phyloP scores from a whole-genome alignment of 1,140 invertebrate genomes.

The Brevipalpus yothersi region DNA sequence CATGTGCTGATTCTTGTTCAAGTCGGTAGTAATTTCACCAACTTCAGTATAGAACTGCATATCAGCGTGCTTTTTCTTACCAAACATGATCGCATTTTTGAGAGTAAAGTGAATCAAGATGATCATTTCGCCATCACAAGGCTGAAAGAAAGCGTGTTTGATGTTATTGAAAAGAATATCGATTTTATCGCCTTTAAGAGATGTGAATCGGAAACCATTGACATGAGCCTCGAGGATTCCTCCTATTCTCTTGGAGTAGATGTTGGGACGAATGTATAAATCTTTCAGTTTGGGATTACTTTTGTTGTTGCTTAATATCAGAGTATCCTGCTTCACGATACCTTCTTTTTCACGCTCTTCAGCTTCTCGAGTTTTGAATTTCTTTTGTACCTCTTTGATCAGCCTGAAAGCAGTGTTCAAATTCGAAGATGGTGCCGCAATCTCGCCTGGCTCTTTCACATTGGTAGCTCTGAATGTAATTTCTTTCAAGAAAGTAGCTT shows the following conservation, averaged over 20 bases:
- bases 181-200: slow-evolving; percentile 91
- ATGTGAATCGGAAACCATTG: slow-evolving; percentile 92
- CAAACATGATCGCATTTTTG: slow-evolving; percentile 96
- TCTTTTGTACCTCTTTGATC: slow-evolving; percentile 98
- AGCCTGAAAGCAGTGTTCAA: slow-evolving; percentile 84
- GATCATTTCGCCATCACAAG: slow-evolving; percentile 98
- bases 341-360: slow-evolving; percentile 92
- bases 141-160: slow-evolving; percentile 97
- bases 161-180: slow-evolving; percentile 99
- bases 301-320: slow-evolving; percentile 84
- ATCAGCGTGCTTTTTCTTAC: slow-evolving; percentile 96
- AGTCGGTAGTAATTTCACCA: slow-evolving; percentile 95
- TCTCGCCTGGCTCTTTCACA: slow-evolving; percentile 87
- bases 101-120: slow-evolving; percentile 95
- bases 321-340: slow-evolving; percentile 90
- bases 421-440: slow-evolving; percentile 79
- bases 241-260: slow-evolving; percentile 79
- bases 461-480: slow-evolving; percentile 98
- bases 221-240: slow-evolving; percentile 68
- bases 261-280: slow-evolving; percentile 92
- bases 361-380: slow-evolving; percentile 88
- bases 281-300: slow-evolving; percentile 97
- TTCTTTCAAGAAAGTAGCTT: slow-evolving; percentile 94
- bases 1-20: slow-evolving; percentile 98
- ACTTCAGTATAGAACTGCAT: slow-evolving; percentile 99